A percentile compares a stretch with the other conserved stretches of the same genome.
Conservation (phyloP, 2,888 invertebrate species). For the Apotomis turbidana region DNA sequence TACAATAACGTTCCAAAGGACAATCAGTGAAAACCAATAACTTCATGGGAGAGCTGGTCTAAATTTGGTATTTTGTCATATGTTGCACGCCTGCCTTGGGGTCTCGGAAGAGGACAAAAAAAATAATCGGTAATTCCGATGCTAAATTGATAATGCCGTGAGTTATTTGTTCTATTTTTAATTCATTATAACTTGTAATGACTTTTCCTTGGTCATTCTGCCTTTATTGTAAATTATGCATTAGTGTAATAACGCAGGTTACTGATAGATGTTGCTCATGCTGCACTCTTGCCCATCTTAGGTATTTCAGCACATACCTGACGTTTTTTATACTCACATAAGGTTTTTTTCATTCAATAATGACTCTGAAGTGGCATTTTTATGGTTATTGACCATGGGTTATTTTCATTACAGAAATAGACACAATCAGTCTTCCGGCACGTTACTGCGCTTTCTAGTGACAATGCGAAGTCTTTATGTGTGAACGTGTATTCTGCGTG, state of each 20-base stretch:
- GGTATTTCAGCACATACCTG: slow-evolving; percentile 14
- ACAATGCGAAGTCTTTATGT: slow-evolving; percentile 73
- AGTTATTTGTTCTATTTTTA: slow-evolving; percentile 63
- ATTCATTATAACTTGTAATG: slow-evolving; percentile 36
- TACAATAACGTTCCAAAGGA: slow-evolving; percentile 56
- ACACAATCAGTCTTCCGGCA: slow-evolving; percentile 73
- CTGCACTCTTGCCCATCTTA: slow-evolving; percentile 28
- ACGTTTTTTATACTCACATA: neutral
- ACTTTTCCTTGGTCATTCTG: slow-evolving; percentile 21
- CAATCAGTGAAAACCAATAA: slow-evolving; percentile 56
- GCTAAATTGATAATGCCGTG: slow-evolving; percentile 81
- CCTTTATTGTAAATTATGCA: slow-evolving; percentile 18
- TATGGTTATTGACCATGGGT: slow-evolving; percentile 42
- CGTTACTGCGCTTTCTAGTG: slow-evolving; percentile 70
- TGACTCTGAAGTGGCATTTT: slow-evolving; percentile 22
- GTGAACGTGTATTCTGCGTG: slow-evolving; percentile 61
- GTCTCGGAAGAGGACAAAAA: slow-evolving; percentile 79
- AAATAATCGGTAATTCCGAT: slow-evolving; percentile 78
- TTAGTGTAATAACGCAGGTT: slow-evolving; percentile 31
- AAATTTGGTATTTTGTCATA: slow-evolving; percentile 76
- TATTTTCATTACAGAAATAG: slow-evolving; percentile 79
- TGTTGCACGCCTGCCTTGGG: slow-evolving; percentile 82
- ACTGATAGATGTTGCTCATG: slow-evolving; percentile 33
- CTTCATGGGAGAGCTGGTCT: slow-evolving; percentile 59
- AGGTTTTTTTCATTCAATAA: slow-evolving; percentile 35